phyloP scores from a whole-genome alignment of 1,140 invertebrate species.

The Listronotus bonariensis region DNA sequence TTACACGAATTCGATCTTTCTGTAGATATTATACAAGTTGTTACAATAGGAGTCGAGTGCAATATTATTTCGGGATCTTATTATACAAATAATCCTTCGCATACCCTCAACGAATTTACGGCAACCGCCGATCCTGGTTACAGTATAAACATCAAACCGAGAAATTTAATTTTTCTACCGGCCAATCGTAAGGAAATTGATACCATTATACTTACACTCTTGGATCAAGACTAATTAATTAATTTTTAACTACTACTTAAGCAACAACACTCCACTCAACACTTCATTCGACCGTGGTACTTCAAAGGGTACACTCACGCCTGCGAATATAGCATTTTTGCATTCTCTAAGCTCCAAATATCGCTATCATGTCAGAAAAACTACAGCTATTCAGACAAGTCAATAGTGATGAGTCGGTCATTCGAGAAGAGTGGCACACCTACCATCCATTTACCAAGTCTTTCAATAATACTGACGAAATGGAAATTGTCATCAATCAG shows the following conservation, averaged over 20 bases:
- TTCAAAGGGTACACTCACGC: too few relatives aligned
- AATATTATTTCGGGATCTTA: constrained; percentile 35
- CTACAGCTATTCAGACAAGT: too few relatives aligned
- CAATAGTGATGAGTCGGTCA: too few relatives aligned
- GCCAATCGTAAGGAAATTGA: constrained; percentile 26
- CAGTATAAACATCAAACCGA: constrained; percentile 29
- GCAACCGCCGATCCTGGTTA: constrained; percentile 26
- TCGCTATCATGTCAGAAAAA: too few relatives aligned
- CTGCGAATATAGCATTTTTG: too few relatives aligned
- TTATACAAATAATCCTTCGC: constrained; percentile 27
- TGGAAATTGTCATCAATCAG: constrained; percentile 11
- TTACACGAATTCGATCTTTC: constrained; percentile 36
- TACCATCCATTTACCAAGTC: constrained; percentile 13
- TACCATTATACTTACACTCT: constrained; percentile 37
- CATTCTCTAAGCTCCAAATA: too few relatives aligned
- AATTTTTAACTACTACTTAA: too few relatives aligned
- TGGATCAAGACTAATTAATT: constrained; percentile 39
- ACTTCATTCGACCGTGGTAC: neutral
- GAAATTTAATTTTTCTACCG: constrained; percentile 34
- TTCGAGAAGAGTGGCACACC: neutral
- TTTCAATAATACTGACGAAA: constrained; percentile 15
- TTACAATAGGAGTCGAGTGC: constrained; percentile 34
- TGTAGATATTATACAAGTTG: constrained; percentile 36
- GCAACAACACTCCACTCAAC: too few relatives aligned
- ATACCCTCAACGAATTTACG: constrained; percentile 38